Percentiles rank a stretch among this genome's conserved stretches.
Evolutionary conservation across 1,140 invertebrate genomes (phyloP).

Genomic region (Drosophila ananassae): DNA sequence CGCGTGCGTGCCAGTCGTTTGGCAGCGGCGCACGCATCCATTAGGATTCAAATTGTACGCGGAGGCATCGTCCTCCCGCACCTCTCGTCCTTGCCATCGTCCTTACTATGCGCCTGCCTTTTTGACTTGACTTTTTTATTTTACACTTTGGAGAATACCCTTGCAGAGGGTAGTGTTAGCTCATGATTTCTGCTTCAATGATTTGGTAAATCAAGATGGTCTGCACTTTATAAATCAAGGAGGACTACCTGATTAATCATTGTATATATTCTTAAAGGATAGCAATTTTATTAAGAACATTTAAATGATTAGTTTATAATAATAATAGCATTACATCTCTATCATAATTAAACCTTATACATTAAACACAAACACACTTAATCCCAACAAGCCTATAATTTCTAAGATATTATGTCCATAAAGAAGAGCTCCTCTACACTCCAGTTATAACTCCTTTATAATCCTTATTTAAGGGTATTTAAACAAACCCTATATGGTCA

Average conservation of each 20-base stretch:
- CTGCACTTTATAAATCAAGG: neutral
- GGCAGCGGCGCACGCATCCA: conserved; percentile 72
- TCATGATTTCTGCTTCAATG: conserved; percentile 2
- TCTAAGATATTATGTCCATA: too few relatives aligned
- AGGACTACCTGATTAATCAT: neutral
- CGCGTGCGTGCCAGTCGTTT: conserved; percentile 76
- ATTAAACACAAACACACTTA: too few relatives aligned
- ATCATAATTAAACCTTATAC: too few relatives aligned
- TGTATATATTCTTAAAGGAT: neutral
- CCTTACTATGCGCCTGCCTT: conserved; percentile 72
- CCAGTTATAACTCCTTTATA: too few relatives aligned
- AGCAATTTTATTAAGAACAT: too few relatives aligned
- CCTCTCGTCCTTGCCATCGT: neutral
- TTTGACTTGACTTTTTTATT: conserved; percentile 53
- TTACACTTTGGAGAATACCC: conserved; percentile 32
- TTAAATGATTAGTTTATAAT: too few relatives aligned
- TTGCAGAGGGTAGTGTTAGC: neutral
- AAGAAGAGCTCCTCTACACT: too few relatives aligned
- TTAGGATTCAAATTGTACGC: conserved; percentile 78
- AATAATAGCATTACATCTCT: too few relatives aligned
- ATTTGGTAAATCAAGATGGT: neutral
- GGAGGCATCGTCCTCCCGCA: conserved; percentile 49
- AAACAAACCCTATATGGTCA: neutral
- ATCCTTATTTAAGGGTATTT: conserved; percentile 13
- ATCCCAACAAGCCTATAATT: too few relatives aligned